Percentiles rank a stretch among this genome's conserved stretches.
These are phyloP conservation scores for Palaemon carinicauda DNA, from an alignment of 1,140 invertebrate genomes.

Conservation along the genomic window DNA sequence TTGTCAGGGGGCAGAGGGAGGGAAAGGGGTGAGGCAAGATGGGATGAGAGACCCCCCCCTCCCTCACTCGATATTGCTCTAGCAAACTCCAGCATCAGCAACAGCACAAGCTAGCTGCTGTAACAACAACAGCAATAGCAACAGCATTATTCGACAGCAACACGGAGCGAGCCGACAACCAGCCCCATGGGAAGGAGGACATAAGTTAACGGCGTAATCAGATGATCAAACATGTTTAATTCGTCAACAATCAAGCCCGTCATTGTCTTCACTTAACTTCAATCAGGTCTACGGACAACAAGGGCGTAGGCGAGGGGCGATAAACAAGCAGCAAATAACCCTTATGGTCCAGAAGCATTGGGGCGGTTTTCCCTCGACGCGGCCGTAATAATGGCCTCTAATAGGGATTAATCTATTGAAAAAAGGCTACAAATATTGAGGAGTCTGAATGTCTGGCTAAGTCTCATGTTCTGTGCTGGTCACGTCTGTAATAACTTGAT, in stretches of 20 bases:
- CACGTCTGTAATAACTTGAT: conserved; percentile 27
- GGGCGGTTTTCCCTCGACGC: not conserved
- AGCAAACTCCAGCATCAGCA: no score
- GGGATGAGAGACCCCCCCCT: no score
- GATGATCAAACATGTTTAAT: conserved; percentile 50
- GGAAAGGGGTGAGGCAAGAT: no score
- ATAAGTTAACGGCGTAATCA: conserved; percentile 42
- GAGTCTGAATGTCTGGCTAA: not conserved
- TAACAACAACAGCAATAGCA: not conserved
- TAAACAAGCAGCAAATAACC: conserved; percentile 41
- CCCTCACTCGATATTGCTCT: no score
- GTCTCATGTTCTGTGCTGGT: not conserved
- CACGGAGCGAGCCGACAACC: not conserved
- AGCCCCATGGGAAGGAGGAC: not conserved
- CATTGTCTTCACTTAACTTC: conserved; percentile 44
- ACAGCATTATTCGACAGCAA: not conserved
- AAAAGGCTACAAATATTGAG: conserved; percentile 19
- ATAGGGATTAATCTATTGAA: conserved; percentile 30
- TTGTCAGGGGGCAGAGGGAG: no score
- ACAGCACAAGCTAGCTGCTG: no score
- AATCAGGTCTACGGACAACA: conserved; percentile 13
- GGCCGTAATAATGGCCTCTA: not conserved
- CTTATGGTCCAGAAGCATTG: not conserved
- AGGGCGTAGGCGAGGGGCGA: not conserved
- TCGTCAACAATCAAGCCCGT: conserved; percentile 41